These are phyloP conservation scores for Paelopatides confundens DNA, from an alignment of 53 echinoderm and acorn worm genomes.

Conservation along the genomic window DNA sequence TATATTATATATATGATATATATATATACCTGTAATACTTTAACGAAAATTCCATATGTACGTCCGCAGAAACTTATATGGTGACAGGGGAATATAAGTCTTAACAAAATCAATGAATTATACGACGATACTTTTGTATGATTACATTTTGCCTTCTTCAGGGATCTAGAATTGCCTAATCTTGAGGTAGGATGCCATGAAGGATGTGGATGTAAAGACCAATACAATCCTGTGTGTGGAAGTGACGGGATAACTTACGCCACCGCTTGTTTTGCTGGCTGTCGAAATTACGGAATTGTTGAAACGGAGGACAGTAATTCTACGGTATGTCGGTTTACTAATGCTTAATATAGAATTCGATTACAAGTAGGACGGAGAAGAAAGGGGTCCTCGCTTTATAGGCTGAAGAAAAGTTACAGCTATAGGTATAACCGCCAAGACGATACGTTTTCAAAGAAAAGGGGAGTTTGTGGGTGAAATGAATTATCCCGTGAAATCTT, in stretches of 20 bases:
- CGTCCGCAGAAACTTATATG: too few species aligned
- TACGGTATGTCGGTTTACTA: not conserved
- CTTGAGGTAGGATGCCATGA: not conserved
- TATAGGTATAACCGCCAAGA: too few species aligned
- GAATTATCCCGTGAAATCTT: too few species aligned
- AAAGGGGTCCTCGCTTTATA: too few species aligned
- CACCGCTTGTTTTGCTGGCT: slow-evolving; percentile 65
- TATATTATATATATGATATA: too few species aligned
- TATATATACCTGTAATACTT: too few species aligned
- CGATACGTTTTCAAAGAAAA: too few species aligned
- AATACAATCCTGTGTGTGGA: slow-evolving; percentile 62
- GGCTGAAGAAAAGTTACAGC: too few species aligned
- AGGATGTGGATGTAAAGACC: slow-evolving; percentile 21
- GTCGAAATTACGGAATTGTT: not conserved
- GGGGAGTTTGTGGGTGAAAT: too few species aligned
- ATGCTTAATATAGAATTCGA: too few species aligned
- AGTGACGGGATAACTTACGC: slow-evolving; percentile 37
- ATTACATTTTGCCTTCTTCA: not conserved
- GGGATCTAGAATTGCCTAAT: slow-evolving; percentile 19
- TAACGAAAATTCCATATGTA: too few species aligned
- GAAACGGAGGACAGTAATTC: not conserved
- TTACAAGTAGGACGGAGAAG: too few species aligned
- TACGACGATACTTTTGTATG: not conserved
- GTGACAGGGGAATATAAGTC: not conserved
- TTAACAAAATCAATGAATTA: not conserved